Evolutionary conservation across 2,888 invertebrate genomes (phyloP).

Genomic region (Metalampra italica): DNA sequence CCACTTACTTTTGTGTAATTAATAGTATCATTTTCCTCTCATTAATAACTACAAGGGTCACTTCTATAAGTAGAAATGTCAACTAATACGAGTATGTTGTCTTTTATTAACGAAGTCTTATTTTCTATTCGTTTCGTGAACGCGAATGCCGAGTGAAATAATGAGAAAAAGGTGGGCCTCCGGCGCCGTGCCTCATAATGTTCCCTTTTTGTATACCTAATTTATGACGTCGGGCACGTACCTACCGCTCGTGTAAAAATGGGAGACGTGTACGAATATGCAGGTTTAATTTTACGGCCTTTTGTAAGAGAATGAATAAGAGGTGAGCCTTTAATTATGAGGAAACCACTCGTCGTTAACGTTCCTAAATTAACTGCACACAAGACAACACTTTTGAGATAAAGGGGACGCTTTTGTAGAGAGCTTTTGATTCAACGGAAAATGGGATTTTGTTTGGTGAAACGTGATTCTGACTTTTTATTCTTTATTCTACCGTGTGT

Average conservation of each 20-base stretch:
- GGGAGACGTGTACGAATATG: constrained; percentile 59
- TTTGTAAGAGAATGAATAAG: constrained; percentile 61
- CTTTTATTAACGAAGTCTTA: constrained; percentile 28
- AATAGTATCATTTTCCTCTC: not conserved
- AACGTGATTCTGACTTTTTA: not conserved
- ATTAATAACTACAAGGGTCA: not conserved
- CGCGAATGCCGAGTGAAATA: constrained; percentile 42
- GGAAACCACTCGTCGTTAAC: constrained; percentile 39
- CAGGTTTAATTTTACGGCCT: constrained; percentile 63
- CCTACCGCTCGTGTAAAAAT: constrained; percentile 43
- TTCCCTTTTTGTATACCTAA: constrained; percentile 63
- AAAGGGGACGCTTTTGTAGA: constrained; percentile 25
- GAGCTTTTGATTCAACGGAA: constrained; percentile 20
- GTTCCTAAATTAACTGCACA: constrained; percentile 46
- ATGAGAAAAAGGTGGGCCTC: constrained; percentile 53
- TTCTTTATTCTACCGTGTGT: too few relatives aligned
- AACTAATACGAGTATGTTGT: not conserved
- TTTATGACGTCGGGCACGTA: constrained; percentile 61
- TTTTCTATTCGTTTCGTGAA: constrained; percentile 37
- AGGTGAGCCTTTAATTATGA: constrained; percentile 64
- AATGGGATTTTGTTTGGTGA: constrained; percentile 18
- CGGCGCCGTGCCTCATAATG: constrained; percentile 52
- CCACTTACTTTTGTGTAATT: too few relatives aligned
- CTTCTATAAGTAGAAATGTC: not conserved
- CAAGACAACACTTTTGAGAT: constrained; percentile 40